Evolutionary conservation across 2,888 invertebrate genomes (phyloP).

Genomic region (Sarcophaga caerulescens): DNA sequence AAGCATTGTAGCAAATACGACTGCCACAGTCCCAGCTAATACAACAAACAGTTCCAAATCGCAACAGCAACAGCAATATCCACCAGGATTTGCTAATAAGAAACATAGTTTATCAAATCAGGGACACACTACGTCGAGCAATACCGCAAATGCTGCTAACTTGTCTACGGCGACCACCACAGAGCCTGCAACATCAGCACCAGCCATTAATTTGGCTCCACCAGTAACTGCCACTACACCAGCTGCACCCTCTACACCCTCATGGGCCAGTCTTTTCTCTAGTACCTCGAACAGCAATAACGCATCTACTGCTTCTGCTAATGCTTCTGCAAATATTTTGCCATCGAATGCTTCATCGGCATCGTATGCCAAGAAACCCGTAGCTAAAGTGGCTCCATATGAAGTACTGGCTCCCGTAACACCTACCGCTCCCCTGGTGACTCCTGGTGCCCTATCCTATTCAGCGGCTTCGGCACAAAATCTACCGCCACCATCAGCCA

Average conservation of each 20-base stretch:
- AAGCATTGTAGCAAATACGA: conserved; percentile 71
- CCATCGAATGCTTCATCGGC: conserved; percentile 1
- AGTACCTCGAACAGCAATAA: conserved; percentile 21
- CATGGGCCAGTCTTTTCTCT: conserved; percentile 87
- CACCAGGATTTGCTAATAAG: conserved; percentile 42
- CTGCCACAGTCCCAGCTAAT: conserved; percentile 79
- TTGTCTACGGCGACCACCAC: conserved; percentile 19
- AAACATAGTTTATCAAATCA: conserved; percentile 56
- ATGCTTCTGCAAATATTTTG: conserved; percentile 10
- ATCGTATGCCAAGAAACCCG: conserved; percentile 81
- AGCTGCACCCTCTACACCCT: conserved; percentile 76
- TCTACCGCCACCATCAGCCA: conserved; percentile 69
- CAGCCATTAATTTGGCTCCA: conserved; percentile 75
- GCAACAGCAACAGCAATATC: conserved; percentile 51
- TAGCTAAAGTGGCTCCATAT: conserved; percentile 85
- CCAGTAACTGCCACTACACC: conserved; percentile 79
- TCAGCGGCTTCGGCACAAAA: conserved; percentile 81
- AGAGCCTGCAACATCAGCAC: conserved; percentile 75
- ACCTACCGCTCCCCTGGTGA: conserved; percentile 73
- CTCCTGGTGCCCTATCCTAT: conserved; percentile 79
- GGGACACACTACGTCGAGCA: conserved; percentile 37
- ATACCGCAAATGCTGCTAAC: conserved; percentile 51
- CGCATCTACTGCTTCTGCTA: not conserved
- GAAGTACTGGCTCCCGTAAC: conserved; percentile 77
- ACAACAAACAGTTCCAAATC: conserved; percentile 72